phyloP scores from a whole-genome alignment of 1,140 invertebrate genomes.

The Oscheius sp. region DNA sequence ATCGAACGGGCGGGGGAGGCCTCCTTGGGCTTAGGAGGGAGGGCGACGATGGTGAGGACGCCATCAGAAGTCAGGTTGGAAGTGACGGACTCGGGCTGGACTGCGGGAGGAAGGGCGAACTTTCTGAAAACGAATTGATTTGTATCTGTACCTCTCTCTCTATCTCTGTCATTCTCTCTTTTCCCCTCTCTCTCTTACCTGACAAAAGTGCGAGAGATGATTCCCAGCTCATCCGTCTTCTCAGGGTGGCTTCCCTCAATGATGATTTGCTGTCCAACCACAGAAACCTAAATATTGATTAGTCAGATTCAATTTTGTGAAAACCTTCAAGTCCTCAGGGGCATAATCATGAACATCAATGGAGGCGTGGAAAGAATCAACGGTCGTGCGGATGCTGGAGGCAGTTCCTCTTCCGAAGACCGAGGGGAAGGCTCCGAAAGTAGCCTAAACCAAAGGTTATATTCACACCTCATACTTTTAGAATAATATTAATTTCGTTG shows the following conservation, averaged over 20 bases:
- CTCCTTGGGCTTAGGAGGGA: conserved; percentile 37
- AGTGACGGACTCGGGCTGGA: conserved; percentile 34
- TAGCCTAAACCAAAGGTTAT: not conserved
- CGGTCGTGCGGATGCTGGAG: conserved; percentile 18
- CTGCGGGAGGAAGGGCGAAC: conserved; percentile 35
- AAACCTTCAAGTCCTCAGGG: conserved; percentile 31
- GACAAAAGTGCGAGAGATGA: conserved; percentile 33
- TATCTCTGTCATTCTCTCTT: too few species aligned
- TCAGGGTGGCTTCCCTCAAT: conserved; percentile 43
- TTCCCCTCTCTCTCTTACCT: too few species aligned
- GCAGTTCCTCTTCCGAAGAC: conserved; percentile 10
- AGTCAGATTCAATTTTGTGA: not conserved
- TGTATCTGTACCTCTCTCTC: too few species aligned
- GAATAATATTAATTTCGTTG: too few species aligned
- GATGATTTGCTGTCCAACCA: conserved; percentile 34
- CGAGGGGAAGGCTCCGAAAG: not conserved
- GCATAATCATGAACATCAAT: conserved; percentile 31
- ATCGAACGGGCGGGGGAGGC: conserved; percentile 14
- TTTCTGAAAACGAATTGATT: too few species aligned
- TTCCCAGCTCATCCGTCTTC: conserved; percentile 40
- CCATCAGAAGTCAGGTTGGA: conserved; percentile 40
- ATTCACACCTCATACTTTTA: too few species aligned
- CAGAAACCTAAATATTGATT: conserved; percentile 31
- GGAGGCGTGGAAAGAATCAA: conserved; percentile 30
- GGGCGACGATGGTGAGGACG: conserved; percentile 34